Evolutionary conservation across 2,888 invertebrate species (phyloP).

Genomic region (Nomada hirtipes): DNA sequence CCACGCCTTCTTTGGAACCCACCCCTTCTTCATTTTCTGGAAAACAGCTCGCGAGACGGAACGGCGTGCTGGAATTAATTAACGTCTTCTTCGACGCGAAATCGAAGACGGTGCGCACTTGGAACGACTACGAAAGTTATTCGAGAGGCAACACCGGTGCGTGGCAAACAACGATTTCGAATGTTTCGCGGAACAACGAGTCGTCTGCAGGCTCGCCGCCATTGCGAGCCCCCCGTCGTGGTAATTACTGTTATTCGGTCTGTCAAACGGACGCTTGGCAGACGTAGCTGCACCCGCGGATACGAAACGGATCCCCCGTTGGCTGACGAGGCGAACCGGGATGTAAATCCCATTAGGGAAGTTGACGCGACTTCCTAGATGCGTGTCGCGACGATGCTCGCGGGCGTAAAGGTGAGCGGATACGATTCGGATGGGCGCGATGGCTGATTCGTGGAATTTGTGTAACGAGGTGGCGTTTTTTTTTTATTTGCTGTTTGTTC

Average conservation of each 20-base stretch:
- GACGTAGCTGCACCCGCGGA: constrained; percentile 54
- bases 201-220: not conserved
- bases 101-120: constrained; percentile 69
- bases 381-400: constrained; percentile 36
- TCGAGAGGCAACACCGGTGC: constrained; percentile 40
- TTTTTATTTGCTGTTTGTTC: too few species aligned
- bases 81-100: constrained; percentile 70
- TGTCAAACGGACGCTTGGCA: constrained; percentile 70
- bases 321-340: constrained; percentile 69
- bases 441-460: constrained; percentile 7
- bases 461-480: not conserved
- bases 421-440: constrained; percentile 14
- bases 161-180: constrained; percentile 55
- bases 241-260: constrained; percentile 76
- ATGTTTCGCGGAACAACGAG: constrained; percentile 58
- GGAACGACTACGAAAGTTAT: constrained; percentile 51
- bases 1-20: not conserved
- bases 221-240: constrained; percentile 37
- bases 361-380: constrained; percentile 73
- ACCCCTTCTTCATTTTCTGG: constrained; percentile 34
- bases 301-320: constrained; percentile 63
- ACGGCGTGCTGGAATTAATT: constrained; percentile 70
- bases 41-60: constrained; percentile 42
- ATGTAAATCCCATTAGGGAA: constrained; percentile 79
- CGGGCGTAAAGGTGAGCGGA: constrained; percentile 16